These are phyloP conservation scores for Lottia scabra DNA, from an alignment of 2,888 invertebrate species.

Conservation along the genomic window DNA sequence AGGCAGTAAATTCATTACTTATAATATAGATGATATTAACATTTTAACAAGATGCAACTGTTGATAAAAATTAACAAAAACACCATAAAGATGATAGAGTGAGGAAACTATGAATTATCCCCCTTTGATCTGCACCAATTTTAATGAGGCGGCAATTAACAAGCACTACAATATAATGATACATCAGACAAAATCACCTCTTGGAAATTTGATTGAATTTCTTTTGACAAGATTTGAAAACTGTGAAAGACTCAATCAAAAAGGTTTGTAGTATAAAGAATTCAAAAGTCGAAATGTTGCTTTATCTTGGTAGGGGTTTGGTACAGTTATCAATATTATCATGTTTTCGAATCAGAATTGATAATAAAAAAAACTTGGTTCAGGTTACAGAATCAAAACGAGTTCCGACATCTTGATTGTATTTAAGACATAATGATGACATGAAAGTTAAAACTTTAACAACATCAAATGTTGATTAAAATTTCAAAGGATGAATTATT, in stretches of 20 bases:
- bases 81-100: no score
- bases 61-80: background rate
- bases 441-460: background rate
- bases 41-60: background rate
- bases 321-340: background rate
- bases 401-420: background rate
- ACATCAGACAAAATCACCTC: constrained; percentile 3
- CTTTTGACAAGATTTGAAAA: constrained; percentile 1
- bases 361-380: background rate
- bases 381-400: no score
- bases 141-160: background rate
- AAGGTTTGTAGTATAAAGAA: background rate
- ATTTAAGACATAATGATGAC: constrained; percentile 1
- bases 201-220: background rate
- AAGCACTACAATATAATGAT: constrained; percentile 1
- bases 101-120: background rate
- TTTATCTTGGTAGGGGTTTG: constrained; percentile 2
- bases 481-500: background rate
- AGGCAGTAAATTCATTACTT: no score
- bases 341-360: background rate
- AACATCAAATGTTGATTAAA: background rate
- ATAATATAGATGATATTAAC: no score
- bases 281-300: background rate
- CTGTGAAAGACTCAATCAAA: background rate
- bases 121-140: background rate